Conservation (phyloP, 2,797 vertebrate genomes). For the Tauraco hartlaubi region DNA sequence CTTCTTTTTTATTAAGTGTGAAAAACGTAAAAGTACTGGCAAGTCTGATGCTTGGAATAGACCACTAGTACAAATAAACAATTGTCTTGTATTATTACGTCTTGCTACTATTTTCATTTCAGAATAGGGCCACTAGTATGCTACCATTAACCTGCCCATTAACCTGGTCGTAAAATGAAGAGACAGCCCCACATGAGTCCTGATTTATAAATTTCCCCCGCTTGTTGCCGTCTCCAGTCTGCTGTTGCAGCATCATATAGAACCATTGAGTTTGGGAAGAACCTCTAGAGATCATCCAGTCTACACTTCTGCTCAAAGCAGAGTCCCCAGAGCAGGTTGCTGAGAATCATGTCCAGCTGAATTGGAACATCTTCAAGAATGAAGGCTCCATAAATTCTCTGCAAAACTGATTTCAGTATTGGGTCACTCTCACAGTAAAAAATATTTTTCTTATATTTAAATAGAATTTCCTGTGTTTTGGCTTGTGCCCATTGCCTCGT, state of each 20-base stretch:
- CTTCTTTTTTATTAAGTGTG: neutral
- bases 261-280: neutral
- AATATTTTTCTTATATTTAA: neutral
- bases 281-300: neutral
- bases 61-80: neutral
- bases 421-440: neutral
- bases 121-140: neutral
- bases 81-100: neutral
- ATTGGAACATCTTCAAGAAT: neutral
- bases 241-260: neutral
- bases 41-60: neutral
- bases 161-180: neutral
- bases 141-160: neutral
- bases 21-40: neutral
- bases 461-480: neutral
- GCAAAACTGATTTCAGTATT: neutral
- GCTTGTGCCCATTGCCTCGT: neutral
- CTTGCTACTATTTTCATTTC: neutral
- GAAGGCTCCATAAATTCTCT: neutral
- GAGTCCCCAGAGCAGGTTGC: neutral
- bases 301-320: neutral
- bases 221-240: neutral
- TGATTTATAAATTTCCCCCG: neutral
- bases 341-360: neutral
- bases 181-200: neutral